These are phyloP conservation scores for Procavia capensis DNA, from an alignment of 2,113 vertebrate species.

Conservation along the genomic window DNA sequence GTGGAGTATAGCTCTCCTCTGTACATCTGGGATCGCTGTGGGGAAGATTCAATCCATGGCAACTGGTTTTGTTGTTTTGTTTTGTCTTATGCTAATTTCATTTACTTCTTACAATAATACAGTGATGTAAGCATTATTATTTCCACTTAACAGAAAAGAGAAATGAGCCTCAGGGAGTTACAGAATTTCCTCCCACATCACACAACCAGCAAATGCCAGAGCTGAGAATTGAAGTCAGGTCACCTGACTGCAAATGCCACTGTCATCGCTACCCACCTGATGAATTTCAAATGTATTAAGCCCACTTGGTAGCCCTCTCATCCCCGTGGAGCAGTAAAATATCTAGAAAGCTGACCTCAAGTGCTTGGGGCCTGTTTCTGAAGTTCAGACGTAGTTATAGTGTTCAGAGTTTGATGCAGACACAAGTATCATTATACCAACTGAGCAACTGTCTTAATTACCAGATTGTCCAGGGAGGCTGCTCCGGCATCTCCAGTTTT, in stretches of 20 bases:
- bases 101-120: not conserved
- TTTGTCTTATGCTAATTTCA: not conserved
- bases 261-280: not conserved
- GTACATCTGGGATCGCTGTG: not conserved
- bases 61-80: not conserved
- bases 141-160: not conserved
- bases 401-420: not conserved
- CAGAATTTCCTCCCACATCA: not conserved
- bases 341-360: conserved; percentile 49
- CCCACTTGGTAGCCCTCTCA: not conserved
- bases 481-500: not conserved
- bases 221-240: not conserved
- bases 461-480: conserved; percentile 23
- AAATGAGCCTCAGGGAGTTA: not conserved
- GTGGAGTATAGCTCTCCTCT: not conserved
- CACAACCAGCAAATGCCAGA: not conserved
- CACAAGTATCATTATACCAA: not conserved
- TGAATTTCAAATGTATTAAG: not conserved
- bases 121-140: not conserved
- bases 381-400: conserved; percentile 27
- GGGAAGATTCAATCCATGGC: not conserved
- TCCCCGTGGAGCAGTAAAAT: not conserved
- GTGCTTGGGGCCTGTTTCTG: not conserved
- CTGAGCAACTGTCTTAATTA: conserved; percentile 48
- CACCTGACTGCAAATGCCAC: not conserved